Evolutionary conservation across 2,888 invertebrate genomes (phyloP).

Genomic region (Neoitamus cyanurus): DNA sequence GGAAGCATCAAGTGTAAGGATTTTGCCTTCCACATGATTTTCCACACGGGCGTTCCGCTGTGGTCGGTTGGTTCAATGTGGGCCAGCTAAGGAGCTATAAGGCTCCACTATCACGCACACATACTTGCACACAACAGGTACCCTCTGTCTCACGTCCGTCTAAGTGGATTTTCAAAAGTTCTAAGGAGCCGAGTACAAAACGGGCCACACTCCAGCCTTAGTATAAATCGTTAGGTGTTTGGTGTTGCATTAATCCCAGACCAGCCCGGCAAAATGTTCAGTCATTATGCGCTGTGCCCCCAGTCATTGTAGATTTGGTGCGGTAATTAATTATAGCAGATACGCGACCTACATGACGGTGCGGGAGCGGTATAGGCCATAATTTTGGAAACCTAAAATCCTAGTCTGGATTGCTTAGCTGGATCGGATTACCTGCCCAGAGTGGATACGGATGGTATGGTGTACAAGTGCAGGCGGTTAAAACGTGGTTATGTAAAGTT

Average conservation of each 20-base stretch:
- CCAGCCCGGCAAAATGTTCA: background rate
- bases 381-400: background rate
- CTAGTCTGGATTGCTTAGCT: background rate
- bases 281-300: background rate
- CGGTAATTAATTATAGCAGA: conserved; percentile 6
- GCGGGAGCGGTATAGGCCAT: background rate
- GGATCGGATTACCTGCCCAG: background rate
- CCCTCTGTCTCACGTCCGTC: conserved; percentile 26
- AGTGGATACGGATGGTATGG: background rate
- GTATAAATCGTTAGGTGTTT: conserved; percentile 51
- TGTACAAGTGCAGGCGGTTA: background rate
- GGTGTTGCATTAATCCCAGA: conserved; percentile 47
- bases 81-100: background rate
- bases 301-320: conserved; percentile 16
- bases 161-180: conserved; percentile 40
- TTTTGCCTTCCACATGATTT: conserved; percentile 19
- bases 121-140: conserved; percentile 40
- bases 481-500: conserved; percentile 19
- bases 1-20: conserved; percentile 47
- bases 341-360: background rate
- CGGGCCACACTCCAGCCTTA: conserved; percentile 44
- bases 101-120: background rate
- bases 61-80: background rate
- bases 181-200: conserved; percentile 32
- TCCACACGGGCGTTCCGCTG: background rate